Evolutionary conservation across 2,888 invertebrate genomes (phyloP).

Genomic region (Homarus gammarus): DNA sequence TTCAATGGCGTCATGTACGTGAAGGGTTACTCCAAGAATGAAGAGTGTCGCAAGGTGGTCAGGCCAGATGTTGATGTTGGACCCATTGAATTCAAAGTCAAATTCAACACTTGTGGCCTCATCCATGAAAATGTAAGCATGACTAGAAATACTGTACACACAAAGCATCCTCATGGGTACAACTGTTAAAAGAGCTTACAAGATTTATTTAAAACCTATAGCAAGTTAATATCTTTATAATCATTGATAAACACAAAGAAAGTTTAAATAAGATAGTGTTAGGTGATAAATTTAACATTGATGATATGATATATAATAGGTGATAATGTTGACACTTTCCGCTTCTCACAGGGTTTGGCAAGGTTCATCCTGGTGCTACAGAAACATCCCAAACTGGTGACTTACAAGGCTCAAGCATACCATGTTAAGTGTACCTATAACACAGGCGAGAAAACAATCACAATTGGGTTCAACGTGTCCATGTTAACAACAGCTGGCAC

Average conservation of each 20-base stretch:
- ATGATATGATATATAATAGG: too few relatives aligned
- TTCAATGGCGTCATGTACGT: conserved; percentile 95
- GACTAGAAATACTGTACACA: background rate
- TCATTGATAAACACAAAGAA: too few relatives aligned
- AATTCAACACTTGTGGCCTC: conserved; percentile 94
- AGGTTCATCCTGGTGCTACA: conserved; percentile 96
- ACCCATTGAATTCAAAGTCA: conserved; percentile 90
- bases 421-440: conserved; percentile 97
- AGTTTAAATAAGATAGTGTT: too few relatives aligned
- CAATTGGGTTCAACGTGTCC: conserved; percentile 95
- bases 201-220: too few relatives aligned
- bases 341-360: conserved; percentile 89
- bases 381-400: conserved; percentile 96
- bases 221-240: too few relatives aligned
- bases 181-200: too few relatives aligned
- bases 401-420: conserved; percentile 96
- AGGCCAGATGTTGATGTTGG: conserved; percentile 85
- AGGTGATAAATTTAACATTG: too few relatives aligned
- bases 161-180: too few relatives aligned
- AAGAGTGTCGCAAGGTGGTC: conserved; percentile 86
- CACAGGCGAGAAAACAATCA: conserved; percentile 88
- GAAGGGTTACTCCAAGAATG: conserved; percentile 96
- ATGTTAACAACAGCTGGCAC: conserved; percentile 97
- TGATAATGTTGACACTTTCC: conserved; percentile 61
- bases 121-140: conserved; percentile 83